Percentiles rank a stretch among this genome's conserved stretches.
Evolutionary conservation across 2,888 invertebrate genomes (phyloP).

Genomic region (Cryptocheilus praepositus): DNA sequence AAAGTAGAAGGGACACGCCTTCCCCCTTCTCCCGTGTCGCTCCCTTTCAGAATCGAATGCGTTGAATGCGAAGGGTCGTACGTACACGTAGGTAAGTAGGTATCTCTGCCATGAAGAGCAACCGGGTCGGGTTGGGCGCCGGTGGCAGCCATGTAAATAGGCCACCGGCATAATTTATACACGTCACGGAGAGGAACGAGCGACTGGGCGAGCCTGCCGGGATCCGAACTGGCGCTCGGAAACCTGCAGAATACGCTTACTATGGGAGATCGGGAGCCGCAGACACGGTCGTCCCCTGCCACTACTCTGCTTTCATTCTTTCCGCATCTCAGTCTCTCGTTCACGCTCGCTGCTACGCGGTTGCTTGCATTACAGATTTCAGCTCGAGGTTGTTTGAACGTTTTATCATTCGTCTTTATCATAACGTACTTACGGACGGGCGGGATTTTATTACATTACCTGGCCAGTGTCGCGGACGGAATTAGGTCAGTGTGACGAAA

Average conservation of each 20-base stretch:
- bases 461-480: slow-evolving; percentile 8
- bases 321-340: slow-evolving; percentile 11
- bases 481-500: no score
- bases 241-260: slow-evolving; percentile 52
- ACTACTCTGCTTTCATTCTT: slow-evolving; percentile 13
- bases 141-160: slow-evolving; percentile 67
- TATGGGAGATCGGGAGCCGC: slow-evolving; percentile 42
- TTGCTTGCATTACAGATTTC: slow-evolving; percentile 3
- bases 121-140: slow-evolving; percentile 51
- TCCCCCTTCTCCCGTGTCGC: not conserved
- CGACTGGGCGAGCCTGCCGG: slow-evolving; percentile 42
- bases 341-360: slow-evolving; percentile 3
- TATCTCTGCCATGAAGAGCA: slow-evolving; percentile 52
- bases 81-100: slow-evolving; percentile 46
- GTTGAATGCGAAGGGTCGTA: slow-evolving; percentile 53
- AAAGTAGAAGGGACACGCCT: slow-evolving; percentile 12
- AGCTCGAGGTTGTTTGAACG: not conserved
- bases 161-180: slow-evolving; percentile 71
- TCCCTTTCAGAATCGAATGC: slow-evolving; percentile 45
- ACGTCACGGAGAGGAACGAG: slow-evolving; percentile 57
- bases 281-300: slow-evolving; percentile 25
- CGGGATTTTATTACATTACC: slow-evolving; percentile 3
- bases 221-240: slow-evolving; percentile 53
- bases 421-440: not conserved
- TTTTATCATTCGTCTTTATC: slow-evolving; percentile 1